These are phyloP conservation scores for Monarcha castaneiventris DNA, from an alignment of 2,113 vertebrate species.

Conservation along the genomic window DNA sequence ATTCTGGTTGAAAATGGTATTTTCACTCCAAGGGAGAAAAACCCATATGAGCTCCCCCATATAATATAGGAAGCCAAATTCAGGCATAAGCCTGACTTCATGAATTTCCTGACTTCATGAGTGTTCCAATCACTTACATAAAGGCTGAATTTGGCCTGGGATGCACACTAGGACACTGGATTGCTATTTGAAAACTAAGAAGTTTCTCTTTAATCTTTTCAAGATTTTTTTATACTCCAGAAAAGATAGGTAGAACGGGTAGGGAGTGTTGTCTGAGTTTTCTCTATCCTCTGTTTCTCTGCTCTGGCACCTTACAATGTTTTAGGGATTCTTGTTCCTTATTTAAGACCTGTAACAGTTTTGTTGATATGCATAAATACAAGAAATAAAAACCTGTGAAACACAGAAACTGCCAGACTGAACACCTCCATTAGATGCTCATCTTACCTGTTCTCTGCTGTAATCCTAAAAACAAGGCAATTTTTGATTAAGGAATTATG, in stretches of 20 bases:
- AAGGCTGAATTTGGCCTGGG: neutral
- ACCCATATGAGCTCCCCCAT: neutral
- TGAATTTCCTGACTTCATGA: neutral
- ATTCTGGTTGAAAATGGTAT: neutral
- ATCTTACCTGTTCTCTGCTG: neutral
- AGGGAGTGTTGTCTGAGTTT: neutral
- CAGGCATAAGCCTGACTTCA: neutral
- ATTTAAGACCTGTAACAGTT: neutral
- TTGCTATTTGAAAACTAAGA: neutral
- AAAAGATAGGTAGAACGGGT: neutral
- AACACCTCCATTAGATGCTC: neutral
- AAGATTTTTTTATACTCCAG: neutral
- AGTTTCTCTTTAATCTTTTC: neutral
- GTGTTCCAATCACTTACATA: neutral
- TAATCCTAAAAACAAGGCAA: neutral
- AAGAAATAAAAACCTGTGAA: conserved; percentile 17
- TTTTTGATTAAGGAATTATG: neutral
- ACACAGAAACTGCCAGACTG: neutral
- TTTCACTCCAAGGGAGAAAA: neutral
- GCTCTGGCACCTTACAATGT: neutral
- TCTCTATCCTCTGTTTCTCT: neutral
- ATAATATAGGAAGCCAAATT: neutral
- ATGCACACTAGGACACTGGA: neutral
- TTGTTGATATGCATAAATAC: neutral
- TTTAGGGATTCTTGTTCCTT: neutral